Base-by-base conservation (phyloP, 1,140 invertebrate species). In the Zelostemma sp. region DNA sequence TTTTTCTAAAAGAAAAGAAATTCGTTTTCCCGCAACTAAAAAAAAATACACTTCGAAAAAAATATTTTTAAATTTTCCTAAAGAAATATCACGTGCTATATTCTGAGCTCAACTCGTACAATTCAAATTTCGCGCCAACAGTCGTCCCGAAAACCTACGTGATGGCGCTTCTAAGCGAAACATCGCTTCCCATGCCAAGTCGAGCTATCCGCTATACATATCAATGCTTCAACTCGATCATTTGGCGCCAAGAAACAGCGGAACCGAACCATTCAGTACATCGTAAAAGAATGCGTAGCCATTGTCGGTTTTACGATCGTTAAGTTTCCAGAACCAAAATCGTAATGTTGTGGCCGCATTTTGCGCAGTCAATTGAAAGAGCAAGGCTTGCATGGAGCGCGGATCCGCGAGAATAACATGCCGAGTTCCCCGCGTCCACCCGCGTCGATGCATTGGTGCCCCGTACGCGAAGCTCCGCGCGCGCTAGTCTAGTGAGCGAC, bases 241-340 rank as follows among this genome's bases (percentile, higher is more conserved):
- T 38, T 38, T 38, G 35, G 35, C 35, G 35, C 35, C 35, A 45
- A 64, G 80, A 75, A 82, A 82, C 73, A 50, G 3, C 17, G 78
- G 78, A 82, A 83, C 45, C 17, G 81, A 59, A 80, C 80, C 79
- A 82, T 76, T 81, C 72, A 67, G 76, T 78, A 78, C 76, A 76
- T 81, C 79, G 81, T 68, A 73, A 69, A 80, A 76, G 80, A 81
- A 80, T 84, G 83, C 78, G 84, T 85, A 85, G 85, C 85, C 85
- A 86, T 86, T 86, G 85, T 85, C 81, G 79, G 77, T 80, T 79
- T 76, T 82, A 80, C 77, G 78, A 80, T 80, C 77, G 74, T 83
- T 78, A 79, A 60, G 75, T 78, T 79, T 78, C 68, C 75, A 76
- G 74, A 84, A 83, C 73, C 73, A 71, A 79, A 73, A 82, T 81